phyloP scores from a whole-genome alignment of 2,113 vertebrate genomes.

The Puma concolor region DNA sequence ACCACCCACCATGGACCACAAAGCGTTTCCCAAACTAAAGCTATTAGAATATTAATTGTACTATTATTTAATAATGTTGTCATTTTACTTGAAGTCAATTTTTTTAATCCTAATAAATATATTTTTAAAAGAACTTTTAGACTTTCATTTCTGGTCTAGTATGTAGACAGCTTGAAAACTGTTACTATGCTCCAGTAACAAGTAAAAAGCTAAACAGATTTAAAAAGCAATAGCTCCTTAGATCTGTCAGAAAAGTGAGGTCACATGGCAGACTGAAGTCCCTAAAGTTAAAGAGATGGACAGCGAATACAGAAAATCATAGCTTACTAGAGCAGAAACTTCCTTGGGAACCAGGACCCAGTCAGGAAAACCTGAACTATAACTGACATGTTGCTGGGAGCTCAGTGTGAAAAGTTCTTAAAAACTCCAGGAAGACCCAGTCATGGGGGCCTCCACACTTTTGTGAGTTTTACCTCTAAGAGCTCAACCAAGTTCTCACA shows the following conservation, averaged over 20 bases:
- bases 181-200: background rate
- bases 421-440: background rate
- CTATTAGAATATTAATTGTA: background rate
- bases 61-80: background rate
- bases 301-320: background rate
- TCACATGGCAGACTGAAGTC: background rate
- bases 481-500: background rate
- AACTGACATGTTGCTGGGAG: background rate
- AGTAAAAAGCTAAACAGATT: background rate
- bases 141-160: background rate
- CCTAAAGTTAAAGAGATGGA: background rate
- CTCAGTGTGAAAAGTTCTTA: background rate
- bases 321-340: background rate
- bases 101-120: background rate
- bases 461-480: background rate
- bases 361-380: background rate
- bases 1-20: background rate
- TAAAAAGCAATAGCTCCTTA: background rate
- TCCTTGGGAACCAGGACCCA: fast-evolving
- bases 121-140: background rate
- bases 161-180: background rate
- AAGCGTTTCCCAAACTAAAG: background rate
- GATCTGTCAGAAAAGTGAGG: background rate
- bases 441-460: background rate
- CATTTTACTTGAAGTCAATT: background rate